phyloP scores from a whole-genome alignment of 2,113 vertebrate species.

The Geothlypis trichas region DNA sequence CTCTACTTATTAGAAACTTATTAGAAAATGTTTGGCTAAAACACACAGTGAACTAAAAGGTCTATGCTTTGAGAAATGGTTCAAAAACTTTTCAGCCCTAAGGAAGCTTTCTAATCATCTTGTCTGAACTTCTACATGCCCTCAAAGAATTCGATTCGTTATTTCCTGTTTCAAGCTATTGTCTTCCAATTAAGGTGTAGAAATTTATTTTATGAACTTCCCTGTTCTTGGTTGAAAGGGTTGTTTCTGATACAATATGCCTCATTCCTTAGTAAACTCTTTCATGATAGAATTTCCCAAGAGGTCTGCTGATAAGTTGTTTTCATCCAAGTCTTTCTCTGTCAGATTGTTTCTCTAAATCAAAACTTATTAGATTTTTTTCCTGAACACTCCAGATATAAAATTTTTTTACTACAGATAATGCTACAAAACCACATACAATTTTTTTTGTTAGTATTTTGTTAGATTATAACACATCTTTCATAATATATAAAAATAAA shows the following conservation, averaged over 20 bases:
- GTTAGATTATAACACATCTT: not conserved
- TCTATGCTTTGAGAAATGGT: not conserved
- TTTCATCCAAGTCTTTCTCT: not conserved
- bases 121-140: not conserved
- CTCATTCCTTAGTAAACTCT: not conserved
- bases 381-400: not conserved
- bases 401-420: not conserved
- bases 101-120: not conserved
- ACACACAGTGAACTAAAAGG: not conserved
- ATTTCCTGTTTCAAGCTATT: not conserved
- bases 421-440: not conserved
- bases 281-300: not conserved
- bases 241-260: not conserved
- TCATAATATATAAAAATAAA: not conserved
- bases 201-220: not conserved
- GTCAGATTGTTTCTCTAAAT: not conserved
- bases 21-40: not conserved
- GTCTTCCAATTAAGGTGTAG: not conserved
- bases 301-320: not conserved
- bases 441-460: not conserved
- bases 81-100: not conserved
- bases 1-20: not conserved
- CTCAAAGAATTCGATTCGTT: not conserved
- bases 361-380: not conserved
- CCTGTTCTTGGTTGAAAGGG: not conserved